Evolutionary conservation across 1,140 invertebrate genomes (phyloP), one percentile per base, ranked within the genome.

Genomic region (Linepithema humile): DNA sequence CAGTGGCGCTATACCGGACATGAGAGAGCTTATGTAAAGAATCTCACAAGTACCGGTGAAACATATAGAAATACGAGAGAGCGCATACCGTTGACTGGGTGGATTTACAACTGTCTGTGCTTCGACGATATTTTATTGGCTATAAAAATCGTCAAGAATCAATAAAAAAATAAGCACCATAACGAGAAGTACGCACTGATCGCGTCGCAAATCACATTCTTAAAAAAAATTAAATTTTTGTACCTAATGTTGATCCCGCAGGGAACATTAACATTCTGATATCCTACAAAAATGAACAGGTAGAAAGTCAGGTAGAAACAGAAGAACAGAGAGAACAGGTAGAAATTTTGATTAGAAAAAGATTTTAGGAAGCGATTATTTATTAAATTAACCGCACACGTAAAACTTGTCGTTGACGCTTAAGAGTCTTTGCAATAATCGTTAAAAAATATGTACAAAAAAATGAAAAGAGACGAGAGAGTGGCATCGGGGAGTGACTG

Each of bases 361-460:
- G 26, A 48, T 45, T 75, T 48, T 64, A 1, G 7, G 35, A 35
- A 26, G 12, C 7, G 26, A 1, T 26, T 5, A 20, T 12, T 26
- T 26, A 38, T 59, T 48, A 23, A 59, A 45, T 38, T 60, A 48
- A 32, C 9, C 29, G n/a, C 4, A 4, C 40, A 20, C n/a, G n/a
- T 15, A 4, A 45, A 40, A 10, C 3, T 20, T 48, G 10, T 9
- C 3, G 48, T 40, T 23, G 55, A 80, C 53, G 3, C 12, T 57
- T 70, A 45, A 43, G 7, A 74, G 40, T 60, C 48, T 78, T 23
- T 78, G 53, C 45, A 82, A 82, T 3, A 26, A 45, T 32, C 20
- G 23, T 82, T 53, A 26, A 74, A 50, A 59, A 83, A 40, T 35
- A 50, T 35, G 43, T 23, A 15, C 23, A 6, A 65, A 72, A 40